phyloP scores from a whole-genome alignment of 2,888 invertebrate genomes.

The Mesodorylaimus sp. region DNA sequence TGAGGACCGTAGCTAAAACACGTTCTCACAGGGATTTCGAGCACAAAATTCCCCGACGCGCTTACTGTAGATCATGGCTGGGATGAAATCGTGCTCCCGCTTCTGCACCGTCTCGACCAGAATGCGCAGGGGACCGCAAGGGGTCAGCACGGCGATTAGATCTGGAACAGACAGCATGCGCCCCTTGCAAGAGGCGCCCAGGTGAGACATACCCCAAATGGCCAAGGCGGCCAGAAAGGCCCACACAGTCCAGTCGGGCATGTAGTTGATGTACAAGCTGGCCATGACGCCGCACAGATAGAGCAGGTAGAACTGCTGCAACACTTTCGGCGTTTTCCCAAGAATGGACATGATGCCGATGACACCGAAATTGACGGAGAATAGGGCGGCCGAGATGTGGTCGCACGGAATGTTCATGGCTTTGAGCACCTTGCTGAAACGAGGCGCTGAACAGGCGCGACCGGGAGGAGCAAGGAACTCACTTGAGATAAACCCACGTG shows the following conservation, averaged over 20 bases:
- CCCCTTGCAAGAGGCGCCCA: not conserved
- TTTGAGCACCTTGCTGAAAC: conserved; percentile 46
- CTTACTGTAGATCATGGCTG: conserved; percentile 58
- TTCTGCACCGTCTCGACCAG: conserved; percentile 92
- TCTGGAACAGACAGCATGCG: conserved; percentile 42
- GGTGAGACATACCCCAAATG: conserved; percentile 52
- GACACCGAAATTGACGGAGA: conserved; percentile 93
- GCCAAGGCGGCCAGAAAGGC: conserved; percentile 81
- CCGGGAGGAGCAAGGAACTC: not conserved
- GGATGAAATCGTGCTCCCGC: conserved; percentile 75
- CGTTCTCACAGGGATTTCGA: not conserved
- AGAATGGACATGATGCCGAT: conserved; percentile 96
- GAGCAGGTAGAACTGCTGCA: conserved; percentile 66
- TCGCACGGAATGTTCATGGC: conserved; percentile 92
- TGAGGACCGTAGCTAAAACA: not conserved
- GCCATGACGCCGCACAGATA: conserved; percentile 92
- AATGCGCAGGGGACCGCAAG: conserved; percentile 73
- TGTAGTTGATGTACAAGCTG: conserved; percentile 83
- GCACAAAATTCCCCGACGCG: not conserved
- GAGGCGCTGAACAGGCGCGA: not conserved
- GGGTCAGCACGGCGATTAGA: conserved; percentile 80
- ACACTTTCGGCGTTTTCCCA: conserved; percentile 65
- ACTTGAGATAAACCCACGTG: not conserved
- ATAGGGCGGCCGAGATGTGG: conserved; percentile 60
- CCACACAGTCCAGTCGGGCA: conserved; percentile 97